Percentiles rank a stretch among this genome's conserved stretches.
Conservation (phyloP, 2,113 vertebrate genomes). For the Eonycteris spelaea region DNA sequence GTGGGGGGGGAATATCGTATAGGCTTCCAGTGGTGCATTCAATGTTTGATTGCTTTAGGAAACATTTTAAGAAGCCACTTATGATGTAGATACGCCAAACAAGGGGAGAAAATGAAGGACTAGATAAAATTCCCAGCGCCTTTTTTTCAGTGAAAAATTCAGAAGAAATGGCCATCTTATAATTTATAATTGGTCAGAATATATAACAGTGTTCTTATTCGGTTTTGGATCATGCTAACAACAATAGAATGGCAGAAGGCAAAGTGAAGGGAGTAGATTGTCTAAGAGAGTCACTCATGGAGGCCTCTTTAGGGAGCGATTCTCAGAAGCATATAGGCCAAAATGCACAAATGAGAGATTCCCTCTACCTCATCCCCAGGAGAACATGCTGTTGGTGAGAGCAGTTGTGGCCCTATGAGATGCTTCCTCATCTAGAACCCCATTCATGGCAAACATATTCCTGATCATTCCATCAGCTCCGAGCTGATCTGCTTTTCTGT, state of each 20-base stretch:
- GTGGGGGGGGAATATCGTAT: not conserved
- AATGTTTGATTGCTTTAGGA: not conserved
- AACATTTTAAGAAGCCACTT: not conserved
- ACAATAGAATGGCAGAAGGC: too few relatives aligned
- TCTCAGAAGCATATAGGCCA: too few relatives aligned
- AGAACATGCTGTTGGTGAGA: not conserved
- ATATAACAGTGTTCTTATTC: not conserved
- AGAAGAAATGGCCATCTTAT: not conserved
- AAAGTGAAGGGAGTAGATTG: not conserved
- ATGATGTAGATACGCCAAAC: too few relatives aligned
- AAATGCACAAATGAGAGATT: not conserved
- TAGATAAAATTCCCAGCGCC: not conserved
- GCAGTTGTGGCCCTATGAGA: not conserved
- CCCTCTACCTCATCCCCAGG: not conserved
- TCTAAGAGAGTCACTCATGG: not conserved
- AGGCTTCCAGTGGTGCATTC: not conserved
- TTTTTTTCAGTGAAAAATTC: not conserved
- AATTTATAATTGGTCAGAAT: not conserved
- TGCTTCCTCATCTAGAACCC: not conserved
- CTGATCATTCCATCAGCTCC: not conserved
- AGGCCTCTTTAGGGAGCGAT: not conserved
- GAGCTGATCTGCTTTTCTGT: not conserved
- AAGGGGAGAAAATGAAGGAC: not conserved
- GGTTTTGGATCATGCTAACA: not conserved
- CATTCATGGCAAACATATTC: not conserved